Evolutionary conservation across 2,797 vertebrate genomes (phyloP), one percentile per base, ranked within the genome.

Genomic region (Channa striata): DNA sequence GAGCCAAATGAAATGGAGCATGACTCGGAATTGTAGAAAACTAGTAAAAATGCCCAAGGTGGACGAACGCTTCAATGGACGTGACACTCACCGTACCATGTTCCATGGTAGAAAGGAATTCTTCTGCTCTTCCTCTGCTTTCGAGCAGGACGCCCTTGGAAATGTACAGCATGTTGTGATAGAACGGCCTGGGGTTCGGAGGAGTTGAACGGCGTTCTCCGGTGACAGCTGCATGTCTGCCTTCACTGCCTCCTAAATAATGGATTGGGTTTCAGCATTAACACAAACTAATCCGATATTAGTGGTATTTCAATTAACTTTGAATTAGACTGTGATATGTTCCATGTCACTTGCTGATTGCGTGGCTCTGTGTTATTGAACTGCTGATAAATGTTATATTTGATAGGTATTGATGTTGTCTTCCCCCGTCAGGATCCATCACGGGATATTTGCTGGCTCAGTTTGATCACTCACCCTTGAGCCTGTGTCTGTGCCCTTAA

Each of bases 241-340:
- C 17, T 39, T 42, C 40, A 17, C 14, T 57, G 40, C 23, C 30
- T 11, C n/a, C 52, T 68, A 66, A 86, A 85, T 89, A 79, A 87
- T 43, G 14, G 14, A 43, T 82, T 47, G 50, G 54, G 30, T 76
- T 82, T 53, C 17, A 43, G 40, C 16, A 43, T 86, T 70, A 82
- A 76, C 79, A 83, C 74, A 72, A 84, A 73, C 83, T 80, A 84
- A 87, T 77, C 79, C 74, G 85, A 81, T 87, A 83, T 91, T 86
- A 82, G 72, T 73, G 68, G 81, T 80, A 83, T 86, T 87, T 74
- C 88, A 89, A 86, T 90, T 85, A 84, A 88, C 65, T 83, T 87
- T 90, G 88, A 89, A 91, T 91, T 87, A 84, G 83, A 67, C 76
- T 77, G 16, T 30, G 25, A 30, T 30, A 30, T 43, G 14, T 43